These are phyloP conservation scores for Montipora capitata DNA, from an alignment of 92 coral and sea anemone species.

Conservation along the genomic window DNA sequence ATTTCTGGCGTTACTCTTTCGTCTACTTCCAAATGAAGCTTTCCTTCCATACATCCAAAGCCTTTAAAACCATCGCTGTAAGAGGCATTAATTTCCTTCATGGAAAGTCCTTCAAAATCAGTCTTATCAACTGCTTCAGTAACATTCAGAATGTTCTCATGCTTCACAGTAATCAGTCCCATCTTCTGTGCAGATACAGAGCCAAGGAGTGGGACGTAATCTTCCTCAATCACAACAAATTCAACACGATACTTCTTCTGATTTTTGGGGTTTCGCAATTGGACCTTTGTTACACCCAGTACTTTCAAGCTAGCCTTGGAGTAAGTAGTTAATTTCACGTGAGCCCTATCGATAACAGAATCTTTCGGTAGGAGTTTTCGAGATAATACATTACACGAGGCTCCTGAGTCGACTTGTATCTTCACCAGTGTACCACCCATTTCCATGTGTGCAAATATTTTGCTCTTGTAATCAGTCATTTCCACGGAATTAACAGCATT, in stretches of 20 bases:
- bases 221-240: constrained; percentile 37
- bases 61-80: constrained; percentile 43
- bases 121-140: background rate
- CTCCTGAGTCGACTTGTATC: constrained; percentile 57
- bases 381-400: constrained; percentile 51
- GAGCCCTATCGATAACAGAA: no score
- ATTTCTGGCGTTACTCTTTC: no score
- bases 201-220: constrained; percentile 35
- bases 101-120: constrained; percentile 36
- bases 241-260: constrained; percentile 31
- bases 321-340: background rate
- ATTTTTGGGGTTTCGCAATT: constrained; percentile 23
- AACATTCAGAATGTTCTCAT: background rate
- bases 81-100: constrained; percentile 41
- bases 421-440: background rate
- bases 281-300: background rate
- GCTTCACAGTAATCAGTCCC: background rate
- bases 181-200: background rate
- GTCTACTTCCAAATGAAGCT: background rate
- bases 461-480: no score
- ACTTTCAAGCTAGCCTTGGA: constrained; percentile 16
- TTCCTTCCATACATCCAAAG: background rate
- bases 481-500: no score
- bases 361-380: no score
- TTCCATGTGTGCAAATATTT: constrained; percentile 15